A percentile compares a stretch with the other conserved stretches of the same genome.
Conservation (phyloP, 2,113 vertebrate species). For the Chionodraco myersi region DNA sequence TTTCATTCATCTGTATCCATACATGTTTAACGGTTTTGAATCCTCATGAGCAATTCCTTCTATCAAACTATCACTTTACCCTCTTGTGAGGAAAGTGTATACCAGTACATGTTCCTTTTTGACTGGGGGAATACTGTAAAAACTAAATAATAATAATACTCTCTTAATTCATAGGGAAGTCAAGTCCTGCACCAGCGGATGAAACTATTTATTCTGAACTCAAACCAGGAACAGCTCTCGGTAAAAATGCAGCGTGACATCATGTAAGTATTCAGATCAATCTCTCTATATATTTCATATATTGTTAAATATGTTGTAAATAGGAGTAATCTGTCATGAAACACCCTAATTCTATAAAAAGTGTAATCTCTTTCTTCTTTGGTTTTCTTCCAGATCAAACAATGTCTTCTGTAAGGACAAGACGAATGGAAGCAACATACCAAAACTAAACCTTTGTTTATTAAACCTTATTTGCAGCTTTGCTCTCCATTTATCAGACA, state of each 20-base stretch:
- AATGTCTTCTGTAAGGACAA: background rate
- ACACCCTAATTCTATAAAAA: background rate
- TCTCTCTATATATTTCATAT: background rate
- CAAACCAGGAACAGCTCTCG: background rate
- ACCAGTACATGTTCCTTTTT: background rate
- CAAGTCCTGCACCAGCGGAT: background rate
- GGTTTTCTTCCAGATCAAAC: background rate
- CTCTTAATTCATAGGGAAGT: constrained; percentile 6
- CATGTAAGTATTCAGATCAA: background rate
- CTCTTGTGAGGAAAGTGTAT: background rate
- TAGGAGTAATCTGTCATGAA: background rate
- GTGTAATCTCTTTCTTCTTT: background rate
- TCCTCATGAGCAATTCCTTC: background rate
- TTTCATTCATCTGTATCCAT: background rate
- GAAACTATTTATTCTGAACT: constrained; percentile 32
- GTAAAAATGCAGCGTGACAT: background rate
- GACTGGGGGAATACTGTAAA: background rate
- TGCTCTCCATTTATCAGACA: background rate
- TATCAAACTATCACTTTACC: background rate
- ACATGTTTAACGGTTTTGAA: background rate
- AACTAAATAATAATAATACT: background rate
- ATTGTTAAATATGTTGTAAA: background rate
- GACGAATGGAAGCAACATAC: background rate
- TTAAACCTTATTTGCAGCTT: background rate
- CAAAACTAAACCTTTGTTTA: background rate